Evolutionary conservation across 2,797 vertebrate genomes (phyloP).

Genomic region (Microctenopoma steveboyesi): DNA sequence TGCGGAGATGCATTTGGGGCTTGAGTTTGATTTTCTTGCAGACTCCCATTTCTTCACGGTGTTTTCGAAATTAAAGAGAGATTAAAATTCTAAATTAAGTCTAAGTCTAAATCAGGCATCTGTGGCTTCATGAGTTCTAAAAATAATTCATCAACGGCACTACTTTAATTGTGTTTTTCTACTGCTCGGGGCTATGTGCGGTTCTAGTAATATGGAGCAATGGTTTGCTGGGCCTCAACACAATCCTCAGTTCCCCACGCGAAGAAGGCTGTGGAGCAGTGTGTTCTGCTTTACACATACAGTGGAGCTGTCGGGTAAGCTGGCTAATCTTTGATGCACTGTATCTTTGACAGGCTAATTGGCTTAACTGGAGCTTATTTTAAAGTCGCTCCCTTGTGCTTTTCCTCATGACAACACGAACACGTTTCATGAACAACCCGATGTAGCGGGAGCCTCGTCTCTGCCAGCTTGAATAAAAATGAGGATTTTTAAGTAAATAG

Average conservation of each 20-base stretch:
- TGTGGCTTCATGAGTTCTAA: constrained; percentile 38
- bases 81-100: no score
- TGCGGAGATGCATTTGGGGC: neutral
- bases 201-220: constrained; percentile 29
- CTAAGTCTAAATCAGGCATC: constrained; percentile 17
- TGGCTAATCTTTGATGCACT: constrained; percentile 46
- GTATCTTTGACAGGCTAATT: constrained; percentile 48
- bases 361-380: constrained; percentile 51
- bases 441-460: constrained; percentile 4
- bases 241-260: neutral
- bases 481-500: constrained; percentile 14
- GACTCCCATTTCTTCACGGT: neutral
- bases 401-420: constrained; percentile 6
- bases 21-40: constrained; percentile 8
- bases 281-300: constrained; percentile 9
- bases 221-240: constrained; percentile 9
- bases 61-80: constrained; percentile 6
- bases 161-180: constrained; percentile 52
- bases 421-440: constrained; percentile 13
- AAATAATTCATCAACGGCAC: constrained; percentile 45
- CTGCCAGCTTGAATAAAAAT: constrained; percentile 15
- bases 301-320: constrained; percentile 29
- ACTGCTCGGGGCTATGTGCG: constrained; percentile 7
- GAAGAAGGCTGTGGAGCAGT: constrained; percentile 10
- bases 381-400: constrained; percentile 11